Conservation (phyloP, 1,140 invertebrate genomes). For the Leptinotarsa undecemlineata region DNA sequence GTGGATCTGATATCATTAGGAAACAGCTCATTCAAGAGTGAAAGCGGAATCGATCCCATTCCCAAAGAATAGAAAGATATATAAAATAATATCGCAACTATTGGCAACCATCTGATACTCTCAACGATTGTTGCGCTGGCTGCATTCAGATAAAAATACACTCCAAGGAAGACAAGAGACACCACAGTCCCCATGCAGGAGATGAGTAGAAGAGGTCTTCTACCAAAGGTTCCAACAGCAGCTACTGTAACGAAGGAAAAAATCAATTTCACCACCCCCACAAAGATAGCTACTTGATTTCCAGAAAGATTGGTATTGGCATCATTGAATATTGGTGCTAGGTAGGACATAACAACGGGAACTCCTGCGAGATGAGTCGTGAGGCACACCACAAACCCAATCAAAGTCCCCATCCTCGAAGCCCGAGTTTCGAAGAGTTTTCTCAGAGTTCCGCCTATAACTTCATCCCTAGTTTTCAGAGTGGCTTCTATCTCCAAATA, state of each 20-base stretch:
- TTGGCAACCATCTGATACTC: conserved; percentile 9
- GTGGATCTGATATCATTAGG: neutral
- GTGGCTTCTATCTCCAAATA: neutral
- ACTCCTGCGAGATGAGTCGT: neutral
- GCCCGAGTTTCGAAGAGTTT: neutral
- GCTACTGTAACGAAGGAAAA: neutral
- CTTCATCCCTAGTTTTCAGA: neutral
- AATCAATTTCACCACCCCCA: neutral
- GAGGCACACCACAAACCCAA: neutral
- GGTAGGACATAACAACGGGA: conserved; percentile 2
- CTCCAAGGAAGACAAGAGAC: neutral
- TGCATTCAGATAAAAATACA: neutral
- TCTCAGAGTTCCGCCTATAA: neutral
- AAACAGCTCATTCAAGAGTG: neutral
- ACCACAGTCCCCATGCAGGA: neutral
- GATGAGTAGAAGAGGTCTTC: neutral
- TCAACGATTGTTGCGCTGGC: neutral
- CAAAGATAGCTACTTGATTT: conserved; percentile 8
- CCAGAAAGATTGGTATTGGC: conserved; percentile 8
- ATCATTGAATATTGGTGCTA: neutral
- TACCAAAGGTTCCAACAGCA: neutral
- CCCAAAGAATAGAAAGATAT: conserved; percentile 5
- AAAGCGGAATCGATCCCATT: neutral
- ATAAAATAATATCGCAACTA: neutral
- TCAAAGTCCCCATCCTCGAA: neutral